phyloP scores from a whole-genome alignment of 92 coral and sea anemone genomes.

The Parazoanthus darwini region DNA sequence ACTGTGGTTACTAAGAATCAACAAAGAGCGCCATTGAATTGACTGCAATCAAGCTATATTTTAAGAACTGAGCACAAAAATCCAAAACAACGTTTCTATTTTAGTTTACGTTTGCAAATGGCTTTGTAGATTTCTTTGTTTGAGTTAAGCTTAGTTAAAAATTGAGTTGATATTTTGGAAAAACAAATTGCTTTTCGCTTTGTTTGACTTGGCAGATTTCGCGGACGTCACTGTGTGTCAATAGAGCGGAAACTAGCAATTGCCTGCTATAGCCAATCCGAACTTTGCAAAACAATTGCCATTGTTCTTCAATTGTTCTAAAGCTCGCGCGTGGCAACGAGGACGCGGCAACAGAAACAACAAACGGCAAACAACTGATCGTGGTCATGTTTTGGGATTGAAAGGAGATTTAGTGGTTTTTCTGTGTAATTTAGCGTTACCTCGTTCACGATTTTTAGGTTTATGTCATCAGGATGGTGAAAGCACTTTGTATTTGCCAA shows the following conservation, averaged over 20 bases:
- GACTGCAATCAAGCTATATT: not conserved
- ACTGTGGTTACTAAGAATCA: not conserved
- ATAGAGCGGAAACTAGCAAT: conserved; percentile 7
- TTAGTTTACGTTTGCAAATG: not conserved
- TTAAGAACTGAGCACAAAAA: not conserved
- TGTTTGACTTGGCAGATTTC: not conserved
- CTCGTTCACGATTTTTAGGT: conserved; percentile 18
- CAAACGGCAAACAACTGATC: conserved; percentile 43
- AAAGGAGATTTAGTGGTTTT: conserved; percentile 33
- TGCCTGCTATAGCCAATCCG: conserved; percentile 33
- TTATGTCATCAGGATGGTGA: conserved; percentile 58
- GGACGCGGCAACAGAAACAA: conserved; percentile 58
- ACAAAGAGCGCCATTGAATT: not conserved
- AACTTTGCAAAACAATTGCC: conserved; percentile 23
- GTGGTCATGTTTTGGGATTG: conserved; percentile 1
- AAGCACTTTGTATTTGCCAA: conserved; percentile 94
- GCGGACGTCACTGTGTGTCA: not conserved
- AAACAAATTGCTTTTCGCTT: not conserved
- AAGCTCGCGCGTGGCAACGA: conserved; percentile 67
- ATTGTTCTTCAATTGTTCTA: conserved; percentile 31
- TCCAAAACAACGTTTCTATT: not conserved
- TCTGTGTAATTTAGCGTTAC: conserved; percentile 17
- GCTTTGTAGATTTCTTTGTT: not conserved
- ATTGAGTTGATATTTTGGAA: conserved; percentile 10
- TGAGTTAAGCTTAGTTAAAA: not conserved